Base-by-base conservation (phyloP, 1,140 invertebrate genomes). In the Drosophila kurseongensis region DNA sequence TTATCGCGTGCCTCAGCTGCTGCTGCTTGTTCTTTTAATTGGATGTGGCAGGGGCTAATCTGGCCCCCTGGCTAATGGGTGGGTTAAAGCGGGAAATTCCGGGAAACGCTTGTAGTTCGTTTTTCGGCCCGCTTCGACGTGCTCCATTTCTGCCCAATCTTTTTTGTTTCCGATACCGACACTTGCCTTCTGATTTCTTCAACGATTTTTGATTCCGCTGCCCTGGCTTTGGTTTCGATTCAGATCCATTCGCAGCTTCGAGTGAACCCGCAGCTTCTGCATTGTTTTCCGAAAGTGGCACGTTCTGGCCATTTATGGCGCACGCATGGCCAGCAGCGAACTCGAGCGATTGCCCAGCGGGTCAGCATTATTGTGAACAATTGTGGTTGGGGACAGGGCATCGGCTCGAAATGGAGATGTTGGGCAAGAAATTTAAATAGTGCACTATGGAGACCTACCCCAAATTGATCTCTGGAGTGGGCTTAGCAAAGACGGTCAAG, bases 291-390 rank as follows among this genome's bases (percentile, higher is more conserved):
- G 4, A 57, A 71, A 41, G 51, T 40, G 67, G 67, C 67, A 71
- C 67, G 67, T 71, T 69, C 65, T 71, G 67, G 18, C 67, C 65
- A 69, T 71, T 69, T 71, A 71, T 69, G 65, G 65, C 16, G 52
- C 65, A 71, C 65, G 67, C 65, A 57, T 71, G 67, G 67, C 51
- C 63, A 71, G 12, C 42, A 36, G 40, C 32, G 38, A 41, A 27
- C 13, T n/a, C 23, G 40, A 55, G 47, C 35, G 57, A 66, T 68
- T 52, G 61, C 29, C 59, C 45, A 38, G 27, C 18, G 55, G 41
- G 55, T 38, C 14, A 18, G 29, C 60, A 58, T 58, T 66, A 58
- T 58, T 66, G 60, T 52, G 59, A 7, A 10, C 62, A 47, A 41
- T 13, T 29, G 23, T 29, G 47, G 13, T 29, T 32, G 47, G 47